Conservation (phyloP, 1,140 invertebrate species). For the Theocolax elegans region DNA sequence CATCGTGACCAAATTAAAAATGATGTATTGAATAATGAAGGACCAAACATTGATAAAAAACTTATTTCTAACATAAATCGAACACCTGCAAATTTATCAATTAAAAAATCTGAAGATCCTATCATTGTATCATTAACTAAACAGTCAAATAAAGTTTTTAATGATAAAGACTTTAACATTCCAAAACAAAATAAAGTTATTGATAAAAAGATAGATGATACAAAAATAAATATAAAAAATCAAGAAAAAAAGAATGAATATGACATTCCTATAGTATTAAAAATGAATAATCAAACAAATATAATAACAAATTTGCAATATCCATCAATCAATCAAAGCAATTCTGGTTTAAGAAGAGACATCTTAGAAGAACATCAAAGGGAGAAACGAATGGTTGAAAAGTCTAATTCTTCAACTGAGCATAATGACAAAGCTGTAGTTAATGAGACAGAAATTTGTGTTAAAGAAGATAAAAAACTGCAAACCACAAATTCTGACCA, state of each 20-base stretch:
- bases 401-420: slow-evolving; percentile 2
- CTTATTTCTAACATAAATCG: slow-evolving; percentile 13
- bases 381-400: slow-evolving; percentile 52
- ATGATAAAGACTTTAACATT: slow-evolving; percentile 36
- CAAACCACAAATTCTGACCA: neutral
- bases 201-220: slow-evolving; percentile 10
- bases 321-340: slow-evolving; percentile 33
- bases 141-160: slow-evolving; percentile 37
- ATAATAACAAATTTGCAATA: slow-evolving; percentile 8
- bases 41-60: slow-evolving; percentile 12
- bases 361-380: slow-evolving; percentile 55
- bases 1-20: slow-evolving; percentile 3
- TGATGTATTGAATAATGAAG: slow-evolving; percentile 10
- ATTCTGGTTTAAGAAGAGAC: slow-evolving; percentile 47
- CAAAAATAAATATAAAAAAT: slow-evolving; percentile 29
- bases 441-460: slow-evolving; percentile 41
- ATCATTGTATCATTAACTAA: slow-evolving; percentile 60
- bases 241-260: slow-evolving; percentile 38
- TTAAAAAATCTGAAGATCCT: slow-evolving; percentile 50
- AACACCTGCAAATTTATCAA: neutral
- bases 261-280: slow-evolving; percentile 55
- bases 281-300: slow-evolving; percentile 54
- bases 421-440: slow-evolving; percentile 16
- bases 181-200: slow-evolving; percentile 7
- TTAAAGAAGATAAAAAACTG: slow-evolving; percentile 29